These are phyloP conservation scores for Rhopalosiphum nymphaeae DNA, from an alignment of 2,888 invertebrate genomes.

Conservation along the genomic window DNA sequence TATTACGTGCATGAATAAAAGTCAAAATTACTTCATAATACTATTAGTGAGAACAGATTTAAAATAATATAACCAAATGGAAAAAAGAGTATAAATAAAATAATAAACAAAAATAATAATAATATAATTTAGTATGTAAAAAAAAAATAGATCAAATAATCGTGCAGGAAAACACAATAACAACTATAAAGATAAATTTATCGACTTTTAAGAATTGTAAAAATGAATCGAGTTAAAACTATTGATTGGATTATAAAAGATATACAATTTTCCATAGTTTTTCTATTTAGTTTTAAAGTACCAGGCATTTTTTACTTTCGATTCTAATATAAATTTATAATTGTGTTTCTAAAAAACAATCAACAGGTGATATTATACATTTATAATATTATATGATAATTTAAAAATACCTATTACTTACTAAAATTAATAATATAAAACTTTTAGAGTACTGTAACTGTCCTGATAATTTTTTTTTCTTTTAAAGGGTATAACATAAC, in stretches of 20 bases:
- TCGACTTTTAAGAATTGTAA: not conserved
- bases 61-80: not conserved
- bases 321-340: not conserved
- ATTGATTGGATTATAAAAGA: no score
- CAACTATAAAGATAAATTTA: not conserved
- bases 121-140: not conserved
- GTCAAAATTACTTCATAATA: not conserved
- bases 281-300: not conserved
- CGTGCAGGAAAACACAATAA: not conserved
- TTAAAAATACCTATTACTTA: not conserved
- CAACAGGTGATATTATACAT: not conserved
- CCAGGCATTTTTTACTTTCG: not conserved
- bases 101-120: not conserved
- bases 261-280: not conserved
- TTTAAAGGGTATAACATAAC: not conserved
- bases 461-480: not conserved
- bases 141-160: not conserved
- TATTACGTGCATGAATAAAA: not conserved
- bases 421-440: not conserved
- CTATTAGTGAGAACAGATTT: not conserved
- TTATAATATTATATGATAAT: no score
- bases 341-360: not conserved
- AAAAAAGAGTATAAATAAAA: not conserved
- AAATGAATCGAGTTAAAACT: no score
- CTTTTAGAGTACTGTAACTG: not conserved